Percentiles rank a stretch among this genome's conserved stretches.
These are phyloP conservation scores for Drosophila repleta DNA, from an alignment of 1,140 invertebrate species.

Conservation along the genomic window DNA sequence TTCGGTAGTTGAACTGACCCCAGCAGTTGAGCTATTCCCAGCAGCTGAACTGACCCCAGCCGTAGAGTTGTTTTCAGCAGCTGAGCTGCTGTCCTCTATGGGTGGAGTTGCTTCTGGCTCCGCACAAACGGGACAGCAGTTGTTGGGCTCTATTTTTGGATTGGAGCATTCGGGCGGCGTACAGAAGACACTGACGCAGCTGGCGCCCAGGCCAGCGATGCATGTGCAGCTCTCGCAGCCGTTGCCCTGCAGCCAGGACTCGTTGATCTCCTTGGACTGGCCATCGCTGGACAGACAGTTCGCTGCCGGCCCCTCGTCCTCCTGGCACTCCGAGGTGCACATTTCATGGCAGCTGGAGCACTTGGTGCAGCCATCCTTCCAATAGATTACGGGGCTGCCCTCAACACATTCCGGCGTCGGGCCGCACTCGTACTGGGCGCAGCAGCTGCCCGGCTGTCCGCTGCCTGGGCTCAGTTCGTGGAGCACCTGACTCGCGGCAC, in stretches of 20 bases:
- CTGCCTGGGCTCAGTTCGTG: constrained; percentile 36
- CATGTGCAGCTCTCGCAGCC: constrained; percentile 53
- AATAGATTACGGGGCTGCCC: constrained; percentile 27
- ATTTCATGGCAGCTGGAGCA: constrained; percentile 52
- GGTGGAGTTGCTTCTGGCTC: too few relatives aligned
- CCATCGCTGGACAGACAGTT: constrained; percentile 40
- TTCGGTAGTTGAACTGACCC: too few relatives aligned
- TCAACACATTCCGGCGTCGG: constrained; percentile 33
- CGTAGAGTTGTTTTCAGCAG: too few relatives aligned
- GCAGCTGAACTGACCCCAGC: too few relatives aligned
- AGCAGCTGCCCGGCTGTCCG: constrained; percentile 63
- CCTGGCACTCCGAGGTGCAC: constrained; percentile 2
- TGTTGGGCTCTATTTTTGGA: not conserved
- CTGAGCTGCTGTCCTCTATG: too few relatives aligned
- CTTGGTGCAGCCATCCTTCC: constrained; percentile 42
- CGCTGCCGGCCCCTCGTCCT: not conserved
- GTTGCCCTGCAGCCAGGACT: constrained; percentile 45
- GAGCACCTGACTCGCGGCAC: constrained; percentile 33
- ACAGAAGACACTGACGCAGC: constrained; percentile 30
- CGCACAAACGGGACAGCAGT: constrained; percentile 58
- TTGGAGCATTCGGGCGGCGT: not conserved
- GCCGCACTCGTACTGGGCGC: constrained; percentile 54
- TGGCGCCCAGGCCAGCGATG: not conserved
- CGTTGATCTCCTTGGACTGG: constrained; percentile 34
- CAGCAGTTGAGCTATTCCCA: too few relatives aligned